Percentiles rank a stretch among this genome's conserved stretches.
Conservation (phyloP, 2,888 invertebrate genomes). For the Ptychoptera albimana region DNA sequence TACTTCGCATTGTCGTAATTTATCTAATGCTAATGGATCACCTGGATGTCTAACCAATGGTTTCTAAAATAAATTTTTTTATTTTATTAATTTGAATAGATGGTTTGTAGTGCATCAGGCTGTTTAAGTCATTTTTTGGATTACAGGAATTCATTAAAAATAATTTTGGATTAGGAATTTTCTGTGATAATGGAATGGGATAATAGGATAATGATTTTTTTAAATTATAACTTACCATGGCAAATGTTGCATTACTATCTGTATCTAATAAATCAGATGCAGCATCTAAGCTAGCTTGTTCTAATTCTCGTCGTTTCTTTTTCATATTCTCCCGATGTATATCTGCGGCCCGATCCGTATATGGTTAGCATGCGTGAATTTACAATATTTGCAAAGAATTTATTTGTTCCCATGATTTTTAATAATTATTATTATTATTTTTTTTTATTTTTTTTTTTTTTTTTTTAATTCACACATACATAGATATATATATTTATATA, state of each 20-base stretch:
- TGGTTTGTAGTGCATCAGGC: conserved; percentile 1
- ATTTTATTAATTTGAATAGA: neutral
- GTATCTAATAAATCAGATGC: conserved; percentile 73
- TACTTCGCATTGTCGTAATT: conserved; percentile 80
- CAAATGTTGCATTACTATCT: conserved; percentile 78
- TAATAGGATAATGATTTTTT: neutral
- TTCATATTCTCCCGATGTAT: conserved; percentile 76
- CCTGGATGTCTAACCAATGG: conserved; percentile 73
- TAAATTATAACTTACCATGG: conserved; percentile 57
- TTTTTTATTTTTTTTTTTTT: conserved; percentile 7
- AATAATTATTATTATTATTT: conserved; percentile 13
- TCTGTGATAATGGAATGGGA: neutral
- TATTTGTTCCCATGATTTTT: conserved; percentile 27
- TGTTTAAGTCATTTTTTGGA: neutral
- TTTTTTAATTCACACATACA: conserved; percentile 9
- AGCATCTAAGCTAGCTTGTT: conserved; percentile 73
- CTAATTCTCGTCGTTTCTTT: conserved; percentile 73
- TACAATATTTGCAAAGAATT: conserved; percentile 30
- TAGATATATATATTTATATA: conserved; percentile 9
- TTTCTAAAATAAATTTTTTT: conserved; percentile 43
- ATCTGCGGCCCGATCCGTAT: conserved; percentile 45
- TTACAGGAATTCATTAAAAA: too few relatives aligned
- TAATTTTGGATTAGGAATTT: neutral
- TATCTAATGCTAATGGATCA: conserved; percentile 59
- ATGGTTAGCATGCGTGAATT: conserved; percentile 21